Base-by-base conservation (phyloP, 2,113 vertebrate genomes). In the Bucco capensis region DNA sequence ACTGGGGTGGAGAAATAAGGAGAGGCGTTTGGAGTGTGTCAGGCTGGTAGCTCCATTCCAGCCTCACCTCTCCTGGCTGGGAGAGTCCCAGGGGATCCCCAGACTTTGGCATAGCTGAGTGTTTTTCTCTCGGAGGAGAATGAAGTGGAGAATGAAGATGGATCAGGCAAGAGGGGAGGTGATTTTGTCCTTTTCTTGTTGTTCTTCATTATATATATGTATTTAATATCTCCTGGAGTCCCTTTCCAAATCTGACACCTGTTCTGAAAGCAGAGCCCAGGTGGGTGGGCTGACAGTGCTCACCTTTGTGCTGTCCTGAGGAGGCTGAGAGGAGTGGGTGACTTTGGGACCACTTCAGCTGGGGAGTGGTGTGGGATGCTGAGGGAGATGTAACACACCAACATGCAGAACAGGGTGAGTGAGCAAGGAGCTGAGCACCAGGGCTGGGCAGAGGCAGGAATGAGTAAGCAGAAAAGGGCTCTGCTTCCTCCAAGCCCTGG, bases 61-160 rank as follows among this genome's bases (percentile, higher is more conserved):
- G 37, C 71, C 49, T 5, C 83, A 13, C 70, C 54, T 28, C n/a
- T 9, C 47, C 78, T 33, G 1, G 30, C 72, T n/a, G 42, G 2
- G 2, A 17, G 21, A 7, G 30, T 4, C 72, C 38, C 33, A 1
- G 1, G 13, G 58, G 1, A 22, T 22, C 33, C 38, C 30, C 72
- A 1, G 31, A 0, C 19, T 49, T 25, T 10, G 2, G 12, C 44
- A 11, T 2, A 57, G 17, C 23, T 35, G 71, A 1, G 13, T 6
- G 47, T 35, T 53, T 49, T 47, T n/a, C 28, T 31, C 11, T 6
- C 15, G 12, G 22, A 53, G 73, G 44, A 27, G 58, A 33, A 28
- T 31, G 7, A 58, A 76, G 50, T 10, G 54, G 23, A 56, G 49
- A 33, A 57, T 17, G 14, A 74, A 75, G n/a, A 10, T 21, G 42